Evolutionary conservation across 2,113 vertebrate genomes (phyloP), one percentile per base, ranked within the genome.

Genomic region (Girardinichthys multiradiatus): DNA sequence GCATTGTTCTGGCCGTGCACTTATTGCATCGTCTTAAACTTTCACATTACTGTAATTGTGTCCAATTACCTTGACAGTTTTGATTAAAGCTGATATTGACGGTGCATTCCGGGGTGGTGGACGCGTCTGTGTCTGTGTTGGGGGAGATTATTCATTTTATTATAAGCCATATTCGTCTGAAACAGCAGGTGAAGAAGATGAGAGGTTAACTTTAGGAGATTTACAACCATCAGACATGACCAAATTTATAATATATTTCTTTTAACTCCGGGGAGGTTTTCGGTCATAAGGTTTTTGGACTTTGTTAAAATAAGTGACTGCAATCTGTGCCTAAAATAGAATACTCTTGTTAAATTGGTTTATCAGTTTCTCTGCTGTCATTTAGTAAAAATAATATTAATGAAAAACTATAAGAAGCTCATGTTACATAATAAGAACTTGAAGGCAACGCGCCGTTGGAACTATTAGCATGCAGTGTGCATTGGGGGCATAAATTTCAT

Each of bases 401-500:
- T 26, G n/a, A 24, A 60, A 60, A 19, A 19, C 58, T 30, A 30
- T 60, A 81, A 72, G 68, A 87, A 83, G 72, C 74, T 57, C 15
- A 61, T 83, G 86, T 93, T 92, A 91, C 89, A 89, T 92, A 90
- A 92, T 89, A 86, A 82, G 75, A 81, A 84, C 29, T 76, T 83
- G 72, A 54, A 54, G 48, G 48, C 48, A n/a, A 54, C 48, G 48
- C 19, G 48, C 48, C 7, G 9, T 78, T 91, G 88, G 92, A 86
- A 89, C 93, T 91, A 97, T 99, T 98, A 96, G 92, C 95, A 98
- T 98, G 96, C 97, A 94, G 93, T 89, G 91, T 92, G 95, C 94
- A 95, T 93, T 92, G 90, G 92, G 94, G 93, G 96, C 97, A 97
- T 97, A 97, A 95, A 98, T 98, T 98, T 98, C 96, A 98, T 99